Evolutionary conservation across 1,140 invertebrate genomes (phyloP).

Genomic region (Brachionus rotundiformis): DNA sequence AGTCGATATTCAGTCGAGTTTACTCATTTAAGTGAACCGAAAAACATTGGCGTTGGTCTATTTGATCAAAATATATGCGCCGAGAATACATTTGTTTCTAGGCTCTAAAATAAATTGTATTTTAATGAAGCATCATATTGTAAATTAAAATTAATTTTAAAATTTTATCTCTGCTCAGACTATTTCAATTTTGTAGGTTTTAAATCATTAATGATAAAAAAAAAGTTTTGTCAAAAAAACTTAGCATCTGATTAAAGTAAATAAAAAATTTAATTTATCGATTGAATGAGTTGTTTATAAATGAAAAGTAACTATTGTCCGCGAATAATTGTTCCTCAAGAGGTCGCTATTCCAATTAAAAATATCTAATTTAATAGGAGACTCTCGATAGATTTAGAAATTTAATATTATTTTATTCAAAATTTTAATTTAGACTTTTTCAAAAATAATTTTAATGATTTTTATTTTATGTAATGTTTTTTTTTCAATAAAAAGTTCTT

Average conservation of each 20-base stretch:
- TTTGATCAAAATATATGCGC: neutral
- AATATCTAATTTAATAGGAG: too few relatives aligned
- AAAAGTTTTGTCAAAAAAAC: neutral
- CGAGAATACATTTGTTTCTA: slow-evolving; percentile 19
- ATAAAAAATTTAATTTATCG: neutral
- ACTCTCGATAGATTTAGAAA: too few relatives aligned
- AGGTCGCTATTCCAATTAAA: neutral
- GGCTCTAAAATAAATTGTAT: slow-evolving; percentile 16
- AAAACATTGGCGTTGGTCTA: neutral
- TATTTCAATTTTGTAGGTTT: neutral
- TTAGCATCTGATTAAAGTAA: neutral
- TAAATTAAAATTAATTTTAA: neutral
- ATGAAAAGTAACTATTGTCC: neutral
- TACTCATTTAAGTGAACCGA: slow-evolving; percentile 18
- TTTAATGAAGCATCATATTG: slow-evolving; percentile 40
- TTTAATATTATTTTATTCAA: neutral
- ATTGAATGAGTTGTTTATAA: neutral
- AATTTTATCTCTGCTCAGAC: slow-evolving; percentile 3
- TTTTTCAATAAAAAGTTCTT: too few relatives aligned
- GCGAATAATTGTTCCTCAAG: neutral
- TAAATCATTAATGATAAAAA: neutral
- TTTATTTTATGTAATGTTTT: too few relatives aligned
- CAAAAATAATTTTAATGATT: too few relatives aligned
- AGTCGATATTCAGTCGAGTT: neutral
- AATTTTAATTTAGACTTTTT: too few relatives aligned